Evolutionary conservation across 2,113 vertebrate species (phyloP).

Genomic region (Ondatra zibethicus): DNA sequence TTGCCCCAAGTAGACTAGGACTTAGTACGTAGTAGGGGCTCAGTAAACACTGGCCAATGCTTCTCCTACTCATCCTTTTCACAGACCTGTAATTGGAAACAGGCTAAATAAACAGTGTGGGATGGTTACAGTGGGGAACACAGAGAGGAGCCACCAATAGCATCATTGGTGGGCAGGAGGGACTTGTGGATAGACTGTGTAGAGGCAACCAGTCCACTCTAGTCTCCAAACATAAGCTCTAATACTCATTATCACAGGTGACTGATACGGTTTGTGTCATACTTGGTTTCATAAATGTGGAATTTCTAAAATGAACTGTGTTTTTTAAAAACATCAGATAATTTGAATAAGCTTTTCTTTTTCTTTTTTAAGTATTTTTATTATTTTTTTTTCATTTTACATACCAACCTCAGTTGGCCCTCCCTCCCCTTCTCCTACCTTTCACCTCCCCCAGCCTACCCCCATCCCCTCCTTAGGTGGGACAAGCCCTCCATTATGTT

Average conservation of each 20-base stretch:
- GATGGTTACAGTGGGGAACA: neutral
- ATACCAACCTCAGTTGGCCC: too few relatives aligned
- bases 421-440: too few relatives aligned
- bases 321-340: constrained; percentile 57
- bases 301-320: constrained; percentile 60
- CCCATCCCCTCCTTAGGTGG: too few relatives aligned
- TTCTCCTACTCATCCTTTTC: neutral
- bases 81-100: neutral
- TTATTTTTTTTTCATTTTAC: too few relatives aligned
- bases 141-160: neutral
- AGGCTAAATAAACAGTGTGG: neutral
- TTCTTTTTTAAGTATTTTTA: constrained; percentile 19
- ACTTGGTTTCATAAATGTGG: constrained; percentile 47
- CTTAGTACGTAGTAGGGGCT: neutral
- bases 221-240: neutral
- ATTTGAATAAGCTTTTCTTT: constrained; percentile 4
- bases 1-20: neutral
- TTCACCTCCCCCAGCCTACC: too few relatives aligned
- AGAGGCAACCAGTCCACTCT: neutral
- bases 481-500: too few relatives aligned
- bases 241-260: neutral
- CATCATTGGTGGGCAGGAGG: neutral
- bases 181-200: neutral
- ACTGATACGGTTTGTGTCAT: constrained; percentile 25
- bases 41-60: neutral